Conservation (phyloP, 2,888 invertebrate genomes). For the Thera obeliscata region DNA sequence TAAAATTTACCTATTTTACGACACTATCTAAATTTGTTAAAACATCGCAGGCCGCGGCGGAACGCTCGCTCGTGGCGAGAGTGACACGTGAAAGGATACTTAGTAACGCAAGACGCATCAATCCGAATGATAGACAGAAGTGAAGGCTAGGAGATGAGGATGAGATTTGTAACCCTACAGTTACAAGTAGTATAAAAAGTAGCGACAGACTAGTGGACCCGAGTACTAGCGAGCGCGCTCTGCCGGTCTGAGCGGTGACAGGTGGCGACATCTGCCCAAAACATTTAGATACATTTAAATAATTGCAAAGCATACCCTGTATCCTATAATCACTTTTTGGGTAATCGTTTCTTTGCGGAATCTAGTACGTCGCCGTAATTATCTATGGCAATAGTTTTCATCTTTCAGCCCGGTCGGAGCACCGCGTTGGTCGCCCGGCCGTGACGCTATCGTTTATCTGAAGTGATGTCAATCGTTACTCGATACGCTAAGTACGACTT, state of each 20-base stretch:
- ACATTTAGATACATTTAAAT: slow-evolving; percentile 89
- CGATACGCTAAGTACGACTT: slow-evolving; percentile 79
- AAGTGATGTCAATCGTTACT: slow-evolving; percentile 75
- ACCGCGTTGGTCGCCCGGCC: slow-evolving; percentile 52
- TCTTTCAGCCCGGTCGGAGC: slow-evolving; percentile 68
- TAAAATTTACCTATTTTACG: slow-evolving; percentile 41
- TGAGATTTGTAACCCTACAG: slow-evolving; percentile 69
- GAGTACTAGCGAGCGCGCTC: slow-evolving; percentile 60
- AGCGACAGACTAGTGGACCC: slow-evolving; percentile 81
- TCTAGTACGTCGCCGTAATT: slow-evolving; percentile 77
- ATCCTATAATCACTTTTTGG: slow-evolving; percentile 93
- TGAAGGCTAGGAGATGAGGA: slow-evolving; percentile 65
- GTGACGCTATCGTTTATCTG: slow-evolving; percentile 68
- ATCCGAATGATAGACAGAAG: slow-evolving; percentile 49
- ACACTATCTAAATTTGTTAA: slow-evolving; percentile 40
- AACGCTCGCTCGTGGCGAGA: slow-evolving; percentile 48
- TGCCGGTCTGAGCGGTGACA: slow-evolving; percentile 47
- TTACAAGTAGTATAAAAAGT: slow-evolving; percentile 79
- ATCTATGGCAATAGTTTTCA: slow-evolving; percentile 69
- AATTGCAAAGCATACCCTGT: slow-evolving; percentile 98
- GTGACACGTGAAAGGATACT: slow-evolving; percentile 72
- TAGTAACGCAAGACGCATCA: slow-evolving; percentile 56
- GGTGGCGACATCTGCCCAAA: slow-evolving; percentile 77
- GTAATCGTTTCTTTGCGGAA: slow-evolving; percentile 81
- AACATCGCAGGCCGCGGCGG: slow-evolving; percentile 35